Evolutionary conservation across 2,888 invertebrate species (phyloP), one percentile per base, ranked within the genome.

Genomic region (Galeopsomyia nigrocyanea): DNA sequence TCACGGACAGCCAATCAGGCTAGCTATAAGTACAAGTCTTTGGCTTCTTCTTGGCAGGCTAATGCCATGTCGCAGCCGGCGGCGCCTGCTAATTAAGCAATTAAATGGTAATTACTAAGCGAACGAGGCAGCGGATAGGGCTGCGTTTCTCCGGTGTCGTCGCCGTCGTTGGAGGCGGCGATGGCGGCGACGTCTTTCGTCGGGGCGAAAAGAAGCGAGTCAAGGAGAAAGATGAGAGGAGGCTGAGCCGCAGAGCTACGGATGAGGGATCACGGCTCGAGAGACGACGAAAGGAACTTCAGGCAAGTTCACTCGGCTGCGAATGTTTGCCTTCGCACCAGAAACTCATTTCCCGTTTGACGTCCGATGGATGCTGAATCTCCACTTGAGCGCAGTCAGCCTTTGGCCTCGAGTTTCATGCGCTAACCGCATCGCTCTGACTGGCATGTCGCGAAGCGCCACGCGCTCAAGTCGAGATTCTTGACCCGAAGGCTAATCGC

Each of bases 11-110:
- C 65, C 65, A 65, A 65, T 56, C 22, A 56, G 47, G 14, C 9
- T 16, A 9, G 5, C 49, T 49, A 3, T 22, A n/a, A 10, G 7
- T 7, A 22, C 65, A 6, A 26, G 7, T 53, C 53, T 17, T 19
- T 21, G 46, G 21, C 39, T n/a, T 26, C 39, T 26, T 26, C 2
- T 67, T 66, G 66, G 72, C 70, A 77, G 77, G 71, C 70, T 77
- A 77, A 76, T 76, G 75, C 73, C 65, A 10, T 9, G 72, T 62
- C 71, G 71, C 72, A 68, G 13, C 39, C 76, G 68, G 49, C 39
- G 21, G 73, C 76, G 74, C 73, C 74, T 77, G 75, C 77, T 79
- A 79, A 79, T 78, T 78, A 79, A 77, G 74, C 78, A 77, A 77
- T 78, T 77, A 76, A 77, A 75, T 76, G 73, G 76, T 73, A 77